phyloP scores from a whole-genome alignment of 2,113 vertebrate genomes.

The Dinomys branickii region DNA sequence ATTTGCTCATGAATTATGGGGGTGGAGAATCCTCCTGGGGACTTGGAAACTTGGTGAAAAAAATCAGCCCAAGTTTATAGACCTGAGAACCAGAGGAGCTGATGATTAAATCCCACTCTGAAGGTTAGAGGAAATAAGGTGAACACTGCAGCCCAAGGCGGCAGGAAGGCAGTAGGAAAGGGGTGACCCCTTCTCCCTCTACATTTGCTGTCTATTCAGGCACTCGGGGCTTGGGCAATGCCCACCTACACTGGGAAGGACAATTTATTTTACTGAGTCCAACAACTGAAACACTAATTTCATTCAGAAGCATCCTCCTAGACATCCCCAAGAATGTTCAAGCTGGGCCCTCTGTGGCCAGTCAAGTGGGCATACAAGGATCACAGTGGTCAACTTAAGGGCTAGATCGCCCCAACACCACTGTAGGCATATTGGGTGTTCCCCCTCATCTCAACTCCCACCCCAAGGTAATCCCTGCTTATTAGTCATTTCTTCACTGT shows the following conservation, averaged over 20 bases:
- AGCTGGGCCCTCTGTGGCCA: accelerated
- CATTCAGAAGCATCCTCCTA: not conserved
- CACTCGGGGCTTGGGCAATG: not conserved
- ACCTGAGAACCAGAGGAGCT: not conserved
- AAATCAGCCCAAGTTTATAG: not conserved
- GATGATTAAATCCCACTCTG: not conserved
- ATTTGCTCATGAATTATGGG: not conserved
- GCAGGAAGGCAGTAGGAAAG: not conserved
- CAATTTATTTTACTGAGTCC: not conserved
- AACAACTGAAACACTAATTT: not conserved
- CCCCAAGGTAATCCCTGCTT: not conserved
- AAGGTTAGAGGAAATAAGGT: not conserved
- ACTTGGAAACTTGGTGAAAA: not conserved
- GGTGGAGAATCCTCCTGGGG: not conserved
- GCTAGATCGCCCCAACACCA: not conserved
- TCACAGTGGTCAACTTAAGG: not conserved
- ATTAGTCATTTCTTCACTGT: not conserved
- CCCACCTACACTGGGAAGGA: not conserved
- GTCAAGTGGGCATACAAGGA: not conserved
- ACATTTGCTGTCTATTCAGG: not conserved
- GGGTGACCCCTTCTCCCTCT: not conserved
- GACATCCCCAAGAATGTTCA: not conserved
- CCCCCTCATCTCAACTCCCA: not conserved
- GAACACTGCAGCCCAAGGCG: not conserved
- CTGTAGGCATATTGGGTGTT: not conserved